A percentile compares a stretch with the other conserved stretches of the same genome.
Evolutionary conservation across 2,113 vertebrate genomes (phyloP).

Genomic region (Sturnira hondurensis): DNA sequence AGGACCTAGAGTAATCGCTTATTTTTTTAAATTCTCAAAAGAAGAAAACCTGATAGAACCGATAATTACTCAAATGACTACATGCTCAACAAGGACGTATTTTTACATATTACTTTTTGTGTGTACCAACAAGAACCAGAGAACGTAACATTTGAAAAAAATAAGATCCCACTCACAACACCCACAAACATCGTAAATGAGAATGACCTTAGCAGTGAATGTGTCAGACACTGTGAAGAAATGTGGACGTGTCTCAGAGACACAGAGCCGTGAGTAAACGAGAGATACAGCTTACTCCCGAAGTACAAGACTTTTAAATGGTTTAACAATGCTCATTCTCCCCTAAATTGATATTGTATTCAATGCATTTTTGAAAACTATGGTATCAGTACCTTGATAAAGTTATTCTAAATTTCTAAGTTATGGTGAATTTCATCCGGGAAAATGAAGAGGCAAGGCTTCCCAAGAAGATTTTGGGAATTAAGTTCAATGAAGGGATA

Average conservation of each 20-base stretch:
- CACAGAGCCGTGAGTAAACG: neutral
- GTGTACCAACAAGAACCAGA: neutral
- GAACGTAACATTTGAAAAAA: neutral
- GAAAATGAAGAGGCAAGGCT: neutral
- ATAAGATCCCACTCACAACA: neutral
- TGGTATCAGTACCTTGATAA: neutral
- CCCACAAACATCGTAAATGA: neutral
- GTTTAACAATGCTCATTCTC: neutral
- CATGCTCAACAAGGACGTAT: neutral
- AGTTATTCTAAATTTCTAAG: constrained; percentile 7
- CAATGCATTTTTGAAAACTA: neutral
- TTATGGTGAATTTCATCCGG: neutral
- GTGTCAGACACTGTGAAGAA: neutral
- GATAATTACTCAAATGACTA: neutral
- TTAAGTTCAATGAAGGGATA: neutral
- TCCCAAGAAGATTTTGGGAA: neutral
- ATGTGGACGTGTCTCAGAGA: neutral
- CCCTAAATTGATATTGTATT: neutral
- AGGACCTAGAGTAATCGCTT: neutral
- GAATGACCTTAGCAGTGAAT: neutral
- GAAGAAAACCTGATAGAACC: neutral
- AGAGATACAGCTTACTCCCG: neutral
- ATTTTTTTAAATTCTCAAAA: neutral
- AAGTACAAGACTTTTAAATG: neutral
- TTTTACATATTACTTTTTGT: neutral